These are phyloP conservation scores for Microvelia longipes DNA, from an alignment of 1,140 invertebrate species.

Conservation along the genomic window DNA sequence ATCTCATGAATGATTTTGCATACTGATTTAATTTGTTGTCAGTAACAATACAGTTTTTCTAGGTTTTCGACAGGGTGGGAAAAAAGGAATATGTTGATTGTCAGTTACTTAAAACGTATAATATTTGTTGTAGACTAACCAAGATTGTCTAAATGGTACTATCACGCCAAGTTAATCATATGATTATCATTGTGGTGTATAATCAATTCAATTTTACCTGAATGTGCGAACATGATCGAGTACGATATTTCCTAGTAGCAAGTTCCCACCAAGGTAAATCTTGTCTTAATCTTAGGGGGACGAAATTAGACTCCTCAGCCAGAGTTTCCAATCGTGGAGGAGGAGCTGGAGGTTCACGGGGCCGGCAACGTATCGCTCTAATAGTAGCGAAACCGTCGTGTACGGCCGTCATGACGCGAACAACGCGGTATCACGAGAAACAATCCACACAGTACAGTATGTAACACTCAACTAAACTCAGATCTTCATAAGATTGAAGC, in stretches of 20 bases:
- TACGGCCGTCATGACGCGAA: conserved; percentile 42
- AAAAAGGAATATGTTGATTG: too few species aligned
- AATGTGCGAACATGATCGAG: conserved; percentile 51
- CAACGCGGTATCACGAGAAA: not conserved
- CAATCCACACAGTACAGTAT: not conserved
- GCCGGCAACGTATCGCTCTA: conserved; percentile 30
- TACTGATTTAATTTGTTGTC: too few species aligned
- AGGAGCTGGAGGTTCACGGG: conserved; percentile 1
- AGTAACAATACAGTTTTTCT: too few species aligned
- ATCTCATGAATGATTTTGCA: too few species aligned
- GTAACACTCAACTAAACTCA: not conserved
- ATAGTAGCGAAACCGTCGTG: conserved; percentile 71
- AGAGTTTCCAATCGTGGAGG: conserved; percentile 29
- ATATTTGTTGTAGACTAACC: too few species aligned
- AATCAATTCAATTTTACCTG: conserved; percentile 40
- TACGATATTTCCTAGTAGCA: conserved; percentile 53
- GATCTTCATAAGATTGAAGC: not conserved
- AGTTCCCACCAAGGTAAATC: conserved; percentile 72
- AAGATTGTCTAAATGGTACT: too few species aligned
- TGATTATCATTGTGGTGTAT: too few species aligned
- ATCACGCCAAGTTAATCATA: too few species aligned
- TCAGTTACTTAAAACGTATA: too few species aligned
- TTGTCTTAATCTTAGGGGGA: conserved; percentile 36
- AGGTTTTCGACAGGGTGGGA: too few species aligned
- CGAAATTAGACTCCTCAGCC: conserved; percentile 28